Percentiles rank a stretch among this genome's conserved stretches.
phyloP scores from a whole-genome alignment of 2,888 invertebrate species.

The Willowsia nigromaculata region DNA sequence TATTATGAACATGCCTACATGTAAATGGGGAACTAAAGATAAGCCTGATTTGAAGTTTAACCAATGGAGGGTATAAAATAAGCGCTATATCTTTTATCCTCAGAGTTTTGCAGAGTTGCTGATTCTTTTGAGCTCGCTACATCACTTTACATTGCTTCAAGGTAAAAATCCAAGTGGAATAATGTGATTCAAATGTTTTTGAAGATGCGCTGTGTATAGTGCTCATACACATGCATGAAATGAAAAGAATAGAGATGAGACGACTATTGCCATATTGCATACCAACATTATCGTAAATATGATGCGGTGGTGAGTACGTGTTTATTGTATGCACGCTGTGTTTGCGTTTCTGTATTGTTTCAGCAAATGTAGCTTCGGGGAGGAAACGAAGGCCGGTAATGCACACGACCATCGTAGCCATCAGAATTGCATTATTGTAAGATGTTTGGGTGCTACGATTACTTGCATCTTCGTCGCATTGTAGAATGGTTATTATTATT shows the following conservation, averaged over 20 bases:
- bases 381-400: conserved; percentile 41
- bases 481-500: background rate
- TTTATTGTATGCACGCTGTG: conserved; percentile 17
- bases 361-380: background rate
- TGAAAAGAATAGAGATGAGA: background rate
- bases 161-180: conserved; percentile 60
- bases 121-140: background rate
- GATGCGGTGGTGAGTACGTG: background rate
- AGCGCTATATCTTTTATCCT: conserved; percentile 3
- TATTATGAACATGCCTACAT: background rate
- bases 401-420: conserved; percentile 41
- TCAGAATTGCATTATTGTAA: conserved; percentile 29
- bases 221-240: background rate
- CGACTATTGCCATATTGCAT: background rate
- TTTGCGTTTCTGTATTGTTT: conserved; percentile 29
- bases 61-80: conserved; percentile 35
- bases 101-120: background rate
- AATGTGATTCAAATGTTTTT: conserved; percentile 48
- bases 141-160: conserved; percentile 19
- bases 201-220: conserved; percentile 27
- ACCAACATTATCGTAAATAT: background rate
- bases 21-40: background rate
- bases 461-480: background rate
- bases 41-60: background rate
- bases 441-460: background rate